Percentiles rank a stretch among this genome's conserved stretches.
These are phyloP conservation scores for Scarus forsteni DNA, from an alignment of 2,797 vertebrate species.

Conservation along the genomic window DNA sequence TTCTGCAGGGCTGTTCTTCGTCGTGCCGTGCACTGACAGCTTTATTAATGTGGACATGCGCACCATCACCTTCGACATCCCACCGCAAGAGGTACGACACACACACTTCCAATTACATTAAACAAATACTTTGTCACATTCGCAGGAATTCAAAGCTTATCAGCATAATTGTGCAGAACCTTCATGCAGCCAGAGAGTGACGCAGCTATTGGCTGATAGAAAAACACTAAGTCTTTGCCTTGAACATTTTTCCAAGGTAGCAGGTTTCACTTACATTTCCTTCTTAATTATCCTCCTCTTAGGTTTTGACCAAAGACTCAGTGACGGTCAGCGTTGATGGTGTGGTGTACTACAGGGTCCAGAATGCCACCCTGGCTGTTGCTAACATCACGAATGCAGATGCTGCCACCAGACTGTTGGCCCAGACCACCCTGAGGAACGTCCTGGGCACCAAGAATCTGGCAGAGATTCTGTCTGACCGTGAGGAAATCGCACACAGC, in stretches of 20 bases:
- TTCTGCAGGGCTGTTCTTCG: slow-evolving; percentile 91
- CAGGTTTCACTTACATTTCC: neutral
- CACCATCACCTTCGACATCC: slow-evolving; percentile 96
- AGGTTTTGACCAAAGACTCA: slow-evolving; percentile 97
- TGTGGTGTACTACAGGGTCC: slow-evolving; percentile 96
- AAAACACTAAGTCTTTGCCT: neutral
- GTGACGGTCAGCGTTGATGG: slow-evolving; percentile 95
- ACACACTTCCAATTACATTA: slow-evolving; percentile 14
- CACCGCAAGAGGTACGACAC: slow-evolving; percentile 92
- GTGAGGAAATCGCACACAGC: slow-evolving; percentile 94
- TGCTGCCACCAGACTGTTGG: slow-evolving; percentile 92
- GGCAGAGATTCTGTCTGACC: slow-evolving; percentile 95
- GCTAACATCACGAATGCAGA: slow-evolving; percentile 96
- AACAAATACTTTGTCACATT: slow-evolving; percentile 25
- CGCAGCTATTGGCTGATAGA: neutral
- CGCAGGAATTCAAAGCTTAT: slow-evolving; percentile 21
- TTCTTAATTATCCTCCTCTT: slow-evolving; percentile 10
- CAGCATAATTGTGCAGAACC: slow-evolving; percentile 1
- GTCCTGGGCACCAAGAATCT: slow-evolving; percentile 97
- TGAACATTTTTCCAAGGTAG: neutral
- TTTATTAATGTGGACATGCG: slow-evolving; percentile 98
- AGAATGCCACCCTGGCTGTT: slow-evolving; percentile 93
- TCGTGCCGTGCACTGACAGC: slow-evolving; percentile 96
- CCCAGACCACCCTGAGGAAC: slow-evolving; percentile 95
- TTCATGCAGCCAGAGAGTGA: neutral